Evolutionary conservation across 2,888 invertebrate genomes (phyloP), one percentile per base, ranked within the genome.

Genomic region (Rhamnusium bicolor): DNA sequence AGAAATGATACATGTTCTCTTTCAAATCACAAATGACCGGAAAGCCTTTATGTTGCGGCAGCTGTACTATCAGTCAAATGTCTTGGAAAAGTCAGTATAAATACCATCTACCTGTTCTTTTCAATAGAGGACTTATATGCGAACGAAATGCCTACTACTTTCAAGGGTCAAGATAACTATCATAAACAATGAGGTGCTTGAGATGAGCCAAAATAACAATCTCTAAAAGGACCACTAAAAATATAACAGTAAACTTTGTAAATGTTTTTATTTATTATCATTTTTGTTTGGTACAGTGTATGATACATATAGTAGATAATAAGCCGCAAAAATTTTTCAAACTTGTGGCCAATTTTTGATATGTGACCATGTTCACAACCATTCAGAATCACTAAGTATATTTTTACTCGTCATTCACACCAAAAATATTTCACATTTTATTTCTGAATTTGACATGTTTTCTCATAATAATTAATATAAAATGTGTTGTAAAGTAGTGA

Each of bases 201-300:
- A n/a, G n/a, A n/a, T n/a, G n/a, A n/a, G n/a, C n/a, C n/a, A n/a
- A n/a, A n/a, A n/a, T n/a, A n/a, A n/a, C n/a, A n/a, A n/a, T n/a
- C n/a, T n/a, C n/a, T n/a, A n/a, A n/a, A n/a, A 6, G 24, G 24
- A 24, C 2, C 6, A 4, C 2, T 6, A n/a, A 40, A 12, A 40
- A 40, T 12, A n/a, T n/a, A 40, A 10, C 40, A 14, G 14, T 56
- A 32, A 84, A 84, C 82, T 84, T 86, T 85, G 85, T 86, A 86
- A 86, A 86, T 85, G 80, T 81, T 81, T 84, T 81, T 81, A 80
- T 82, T 83, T 80, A 83, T 84, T 82, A 83, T 85, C 83, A 83
- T 85, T 81, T 84, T 85, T 82, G 81, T 85, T 86, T 86, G 85
- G 85, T 87, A 87, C 86, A 87, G 84, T 86, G 86, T 87, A 87